phyloP scores from a whole-genome alignment of 2,888 invertebrate species.

The Alsophila aescularia region DNA sequence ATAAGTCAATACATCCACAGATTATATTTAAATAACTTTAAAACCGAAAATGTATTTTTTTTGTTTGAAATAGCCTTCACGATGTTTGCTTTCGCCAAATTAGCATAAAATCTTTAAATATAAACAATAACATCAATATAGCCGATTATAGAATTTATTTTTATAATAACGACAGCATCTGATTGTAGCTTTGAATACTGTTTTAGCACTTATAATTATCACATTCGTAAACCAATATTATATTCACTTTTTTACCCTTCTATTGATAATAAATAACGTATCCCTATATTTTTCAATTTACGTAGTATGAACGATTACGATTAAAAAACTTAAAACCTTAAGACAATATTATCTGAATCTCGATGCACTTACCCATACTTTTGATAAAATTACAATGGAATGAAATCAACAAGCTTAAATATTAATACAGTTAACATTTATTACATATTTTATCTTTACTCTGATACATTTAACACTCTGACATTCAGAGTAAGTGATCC shows the following conservation, averaged over 20 bases:
- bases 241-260: background rate
- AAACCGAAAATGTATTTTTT: background rate
- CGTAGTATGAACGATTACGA: too few species aligned
- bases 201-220: background rate
- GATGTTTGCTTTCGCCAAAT: background rate
- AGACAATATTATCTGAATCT: too few species aligned
- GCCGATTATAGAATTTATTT: constrained; percentile 3
- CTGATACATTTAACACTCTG: too few species aligned
- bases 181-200: constrained; percentile 5
- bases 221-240: constrained; percentile 1
- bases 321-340: too few species aligned
- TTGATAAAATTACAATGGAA: background rate
- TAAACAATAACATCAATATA: constrained; percentile 4
- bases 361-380: background rate
- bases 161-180: background rate
- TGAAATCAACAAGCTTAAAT: background rate
- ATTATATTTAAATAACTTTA: too few species aligned
- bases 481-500: too few species aligned
- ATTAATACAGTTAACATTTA: background rate
- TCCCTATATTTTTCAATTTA: too few species aligned
- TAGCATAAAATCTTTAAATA: constrained; percentile 8
- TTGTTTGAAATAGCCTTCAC: background rate
- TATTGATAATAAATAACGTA: background rate
- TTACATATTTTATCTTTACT: background rate
- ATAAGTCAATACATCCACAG: too few species aligned